Conservation (phyloP, 2,797 vertebrate species). For the Tragelaphus oryx region DNA sequence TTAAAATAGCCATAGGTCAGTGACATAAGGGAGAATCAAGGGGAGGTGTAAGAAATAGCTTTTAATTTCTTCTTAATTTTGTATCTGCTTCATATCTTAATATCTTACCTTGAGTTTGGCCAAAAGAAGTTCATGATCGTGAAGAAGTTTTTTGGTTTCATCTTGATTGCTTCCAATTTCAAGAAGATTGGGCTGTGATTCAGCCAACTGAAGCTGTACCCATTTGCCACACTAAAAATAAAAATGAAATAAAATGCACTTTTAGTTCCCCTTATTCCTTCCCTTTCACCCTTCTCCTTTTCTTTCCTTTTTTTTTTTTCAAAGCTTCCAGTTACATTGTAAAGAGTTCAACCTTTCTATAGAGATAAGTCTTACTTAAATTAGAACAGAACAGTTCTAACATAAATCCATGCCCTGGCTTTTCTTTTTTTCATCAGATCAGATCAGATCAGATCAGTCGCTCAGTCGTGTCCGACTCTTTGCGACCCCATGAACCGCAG, state of each 20-base stretch:
- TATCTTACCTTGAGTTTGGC: constrained; percentile 89
- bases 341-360: background rate
- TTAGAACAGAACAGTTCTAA: background rate
- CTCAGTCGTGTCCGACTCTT: too few relatives aligned
- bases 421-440: constrained; percentile 10
- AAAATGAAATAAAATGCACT: constrained; percentile 59
- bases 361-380: background rate
- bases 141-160: constrained; percentile 87
- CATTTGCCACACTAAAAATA: constrained; percentile 86
- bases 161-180: constrained; percentile 91
- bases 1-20: background rate
- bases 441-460: too few relatives aligned
- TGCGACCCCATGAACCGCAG: too few relatives aligned
- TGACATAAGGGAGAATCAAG: background rate
- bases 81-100: background rate
- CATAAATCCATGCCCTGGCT: background rate
- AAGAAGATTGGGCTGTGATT: constrained; percentile 91
- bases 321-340: background rate
- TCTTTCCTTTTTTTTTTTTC: background rate
- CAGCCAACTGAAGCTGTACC: constrained; percentile 89
- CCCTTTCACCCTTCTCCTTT: background rate
- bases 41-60: background rate
- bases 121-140: constrained; percentile 89
- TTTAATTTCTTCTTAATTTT: background rate
- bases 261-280: constrained; percentile 51